phyloP scores from a whole-genome alignment of 2,113 vertebrate genomes.

The Chamaetylas fuelleborni region DNA sequence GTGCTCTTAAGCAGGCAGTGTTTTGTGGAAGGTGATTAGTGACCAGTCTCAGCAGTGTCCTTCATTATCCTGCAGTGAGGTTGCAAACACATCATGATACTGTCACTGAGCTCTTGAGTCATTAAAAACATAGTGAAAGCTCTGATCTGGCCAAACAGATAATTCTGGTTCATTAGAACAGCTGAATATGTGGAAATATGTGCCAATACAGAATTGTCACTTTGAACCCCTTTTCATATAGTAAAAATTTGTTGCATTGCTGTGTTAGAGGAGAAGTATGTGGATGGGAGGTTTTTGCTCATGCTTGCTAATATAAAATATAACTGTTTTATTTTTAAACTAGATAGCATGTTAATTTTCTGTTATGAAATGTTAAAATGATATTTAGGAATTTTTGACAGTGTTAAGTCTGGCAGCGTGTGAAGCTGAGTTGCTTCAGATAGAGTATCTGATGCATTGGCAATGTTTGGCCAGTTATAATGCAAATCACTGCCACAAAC shows the following conservation, averaged over 20 bases:
- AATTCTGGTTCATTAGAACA: neutral
- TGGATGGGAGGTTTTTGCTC: neutral
- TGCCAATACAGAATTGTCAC: neutral
- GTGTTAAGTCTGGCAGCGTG: neutral
- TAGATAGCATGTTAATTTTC: neutral
- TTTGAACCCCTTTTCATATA: neutral
- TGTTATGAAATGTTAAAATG: neutral
- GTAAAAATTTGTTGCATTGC: neutral
- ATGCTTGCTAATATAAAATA: neutral
- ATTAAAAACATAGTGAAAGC: neutral
- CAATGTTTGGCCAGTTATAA: neutral
- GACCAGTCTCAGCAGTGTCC: neutral
- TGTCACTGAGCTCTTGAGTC: neutral
- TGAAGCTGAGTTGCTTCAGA: neutral
- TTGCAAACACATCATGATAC: neutral
- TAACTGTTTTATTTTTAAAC: neutral
- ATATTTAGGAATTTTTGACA: neutral
- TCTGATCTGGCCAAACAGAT: neutral
- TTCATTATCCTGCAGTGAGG: neutral
- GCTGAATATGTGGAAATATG: neutral
- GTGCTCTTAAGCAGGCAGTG: neutral
- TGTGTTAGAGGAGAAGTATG: neutral
- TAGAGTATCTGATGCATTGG: neutral
- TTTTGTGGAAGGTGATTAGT: neutral
- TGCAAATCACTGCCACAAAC: neutral